Evolutionary conservation across 2,797 vertebrate species (phyloP).

Genomic region (Sebastolobus alascanus): DNA sequence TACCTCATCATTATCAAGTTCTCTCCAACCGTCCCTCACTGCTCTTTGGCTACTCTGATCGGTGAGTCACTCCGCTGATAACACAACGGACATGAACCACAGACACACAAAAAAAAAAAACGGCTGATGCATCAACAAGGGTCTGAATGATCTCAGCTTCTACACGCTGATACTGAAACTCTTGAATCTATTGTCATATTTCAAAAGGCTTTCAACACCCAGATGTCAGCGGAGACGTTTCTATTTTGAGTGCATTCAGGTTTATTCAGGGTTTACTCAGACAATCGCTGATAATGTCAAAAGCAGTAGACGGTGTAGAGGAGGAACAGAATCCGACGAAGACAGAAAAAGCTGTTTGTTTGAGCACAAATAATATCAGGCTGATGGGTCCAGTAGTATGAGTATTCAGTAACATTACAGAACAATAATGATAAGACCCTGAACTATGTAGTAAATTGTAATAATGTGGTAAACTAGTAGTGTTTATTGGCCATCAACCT

Average conservation of each 20-base stretch:
- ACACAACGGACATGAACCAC: neutral
- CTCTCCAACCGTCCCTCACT: constrained; percentile 97
- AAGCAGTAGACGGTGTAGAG: neutral
- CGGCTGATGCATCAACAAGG: neutral
- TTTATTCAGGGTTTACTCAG: neutral
- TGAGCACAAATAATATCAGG: fast-evolving
- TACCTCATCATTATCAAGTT: constrained; percentile 95
- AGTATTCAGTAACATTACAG: no score
- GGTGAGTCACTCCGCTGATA: constrained; percentile 80
- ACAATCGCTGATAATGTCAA: neutral
- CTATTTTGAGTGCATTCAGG: neutral
- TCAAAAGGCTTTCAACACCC: neutral
- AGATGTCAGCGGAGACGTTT: neutral
- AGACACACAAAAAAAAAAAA: neutral
- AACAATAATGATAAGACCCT: no score
- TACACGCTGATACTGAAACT: no score
- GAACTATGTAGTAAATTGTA: no score
- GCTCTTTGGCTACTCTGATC: constrained; percentile 96
- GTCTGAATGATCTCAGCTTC: neutral
- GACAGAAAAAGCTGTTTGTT: no score
- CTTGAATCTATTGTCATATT: neutral
- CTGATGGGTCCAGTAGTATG: no score
- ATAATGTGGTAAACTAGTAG: no score
- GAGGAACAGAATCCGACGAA: neutral
- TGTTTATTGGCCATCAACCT: no score